A percentile compares a stretch with the other conserved stretches of the same genome.
Evolutionary conservation across 2,113 vertebrate genomes (phyloP).

Genomic region (Struthidea cinerea): DNA sequence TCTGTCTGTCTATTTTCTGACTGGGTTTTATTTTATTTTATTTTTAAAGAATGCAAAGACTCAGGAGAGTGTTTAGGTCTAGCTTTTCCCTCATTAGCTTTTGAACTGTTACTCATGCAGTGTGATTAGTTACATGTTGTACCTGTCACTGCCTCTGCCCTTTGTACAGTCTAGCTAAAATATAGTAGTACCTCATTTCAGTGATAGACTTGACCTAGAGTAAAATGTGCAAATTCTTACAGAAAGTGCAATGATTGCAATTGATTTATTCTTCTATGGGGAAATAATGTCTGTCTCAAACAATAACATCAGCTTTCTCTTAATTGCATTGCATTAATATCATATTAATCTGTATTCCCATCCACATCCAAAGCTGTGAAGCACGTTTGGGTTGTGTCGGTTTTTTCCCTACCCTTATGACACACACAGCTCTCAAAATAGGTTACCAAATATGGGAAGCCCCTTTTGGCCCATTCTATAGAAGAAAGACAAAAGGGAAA

Average conservation of each 20-base stretch:
- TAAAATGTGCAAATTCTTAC: conserved; percentile 45
- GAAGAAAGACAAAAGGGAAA: not conserved
- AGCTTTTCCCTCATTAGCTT: conserved; percentile 60
- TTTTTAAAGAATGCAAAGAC: not conserved
- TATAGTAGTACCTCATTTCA: conserved; percentile 17
- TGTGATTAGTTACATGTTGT: conserved; percentile 10
- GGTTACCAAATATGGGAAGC: not conserved
- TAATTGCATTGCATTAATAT: conserved; percentile 50
- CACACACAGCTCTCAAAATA: not conserved
- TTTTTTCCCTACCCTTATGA: not conserved
- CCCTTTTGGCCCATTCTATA: not conserved
- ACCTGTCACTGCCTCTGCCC: conserved; percentile 31
- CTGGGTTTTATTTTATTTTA: not conserved
- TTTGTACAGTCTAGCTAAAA: conserved; percentile 31
- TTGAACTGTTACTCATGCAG: not conserved
- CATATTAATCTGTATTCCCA: conserved; percentile 29
- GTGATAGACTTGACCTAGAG: conserved; percentile 26
- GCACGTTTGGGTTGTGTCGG: not conserved
- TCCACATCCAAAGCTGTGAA: not conserved
- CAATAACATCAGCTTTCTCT: conserved; percentile 56
- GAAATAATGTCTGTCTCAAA: conserved; percentile 59
- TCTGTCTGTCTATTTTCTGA: not conserved
- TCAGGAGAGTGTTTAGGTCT: conserved; percentile 10
- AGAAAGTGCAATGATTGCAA: conserved; percentile 56
- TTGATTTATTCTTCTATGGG: conserved; percentile 58